These are phyloP conservation scores for Hycleus phaleratus DNA, from an alignment of 1,140 invertebrate genomes.

Conservation along the genomic window DNA sequence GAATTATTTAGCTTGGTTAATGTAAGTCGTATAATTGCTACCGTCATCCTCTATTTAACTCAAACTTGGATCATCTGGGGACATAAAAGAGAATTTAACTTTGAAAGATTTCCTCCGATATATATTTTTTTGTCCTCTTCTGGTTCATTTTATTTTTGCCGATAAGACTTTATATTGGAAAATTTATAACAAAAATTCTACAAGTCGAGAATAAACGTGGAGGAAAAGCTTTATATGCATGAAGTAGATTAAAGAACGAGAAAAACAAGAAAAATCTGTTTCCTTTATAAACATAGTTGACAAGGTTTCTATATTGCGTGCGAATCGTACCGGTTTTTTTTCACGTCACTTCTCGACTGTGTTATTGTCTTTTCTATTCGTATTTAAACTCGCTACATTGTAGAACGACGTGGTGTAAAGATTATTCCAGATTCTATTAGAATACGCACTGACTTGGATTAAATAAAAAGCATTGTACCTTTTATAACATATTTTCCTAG, in stretches of 20 bases:
- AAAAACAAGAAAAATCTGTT: conserved; percentile 19
- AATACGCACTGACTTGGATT: conserved; percentile 15
- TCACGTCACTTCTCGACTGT: background rate
- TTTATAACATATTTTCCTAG: conserved; percentile 4
- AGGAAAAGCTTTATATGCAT: conserved; percentile 12
- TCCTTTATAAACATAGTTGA: conserved; percentile 21
- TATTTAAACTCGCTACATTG: too few relatives aligned
- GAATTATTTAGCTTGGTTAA: conserved; percentile 7
- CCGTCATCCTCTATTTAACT: background rate
- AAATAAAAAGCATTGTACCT: conserved; percentile 5
- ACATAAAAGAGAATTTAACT: too few relatives aligned
- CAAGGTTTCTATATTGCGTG: conserved; percentile 17
- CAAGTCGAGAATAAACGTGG: conserved; percentile 1
- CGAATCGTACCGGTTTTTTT: conserved; percentile 9
- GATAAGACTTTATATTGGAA: too few relatives aligned
- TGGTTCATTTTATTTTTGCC: too few relatives aligned
- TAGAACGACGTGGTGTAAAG: background rate
- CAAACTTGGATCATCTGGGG: too few relatives aligned
- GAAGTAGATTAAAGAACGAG: conserved; percentile 16
- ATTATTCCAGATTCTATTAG: conserved; percentile 10
- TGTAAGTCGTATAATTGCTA: conserved; percentile 1
- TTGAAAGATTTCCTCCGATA: too few relatives aligned
- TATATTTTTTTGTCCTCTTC: too few relatives aligned
- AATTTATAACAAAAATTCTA: too few relatives aligned
- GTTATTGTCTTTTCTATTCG: too few relatives aligned